Percentiles rank a stretch among this genome's conserved stretches.
These are phyloP conservation scores for Plagodis pulveraria DNA, from an alignment of 2,888 invertebrate genomes.

Conservation along the genomic window DNA sequence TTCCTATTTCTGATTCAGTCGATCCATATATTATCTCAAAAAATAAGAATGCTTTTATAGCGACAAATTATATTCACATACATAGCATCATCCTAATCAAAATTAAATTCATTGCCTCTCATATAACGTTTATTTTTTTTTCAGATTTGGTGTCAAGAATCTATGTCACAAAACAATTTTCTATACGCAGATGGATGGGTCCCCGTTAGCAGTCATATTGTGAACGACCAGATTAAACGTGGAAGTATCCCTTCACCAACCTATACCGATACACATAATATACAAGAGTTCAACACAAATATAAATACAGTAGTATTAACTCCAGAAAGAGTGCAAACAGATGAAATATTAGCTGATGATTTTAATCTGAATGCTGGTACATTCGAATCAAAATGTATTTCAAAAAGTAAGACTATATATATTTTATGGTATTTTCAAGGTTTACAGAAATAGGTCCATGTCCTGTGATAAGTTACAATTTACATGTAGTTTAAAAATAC, in stretches of 20 bases:
- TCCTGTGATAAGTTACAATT: no score
- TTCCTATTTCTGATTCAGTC: no score
- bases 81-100: no score
- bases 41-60: no score
- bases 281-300: conserved; percentile 21
- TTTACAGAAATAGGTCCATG: no score
- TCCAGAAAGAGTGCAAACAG: neutral
- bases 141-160: conserved; percentile 19
- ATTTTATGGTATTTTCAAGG: no score
- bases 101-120: neutral
- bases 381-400: no score
- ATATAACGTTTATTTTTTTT: conserved; percentile 4
- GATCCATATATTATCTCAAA: no score
- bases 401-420: no score
- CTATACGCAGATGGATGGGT: conserved; percentile 31
- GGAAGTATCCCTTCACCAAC: neutral
- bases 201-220: conserved; percentile 31
- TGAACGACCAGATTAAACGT: conserved; percentile 28
- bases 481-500: no score
- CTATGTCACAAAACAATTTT: conserved; percentile 14
- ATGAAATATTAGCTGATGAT: neutral
- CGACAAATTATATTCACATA: no score
- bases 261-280: conserved; percentile 6
- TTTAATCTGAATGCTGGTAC: no score
- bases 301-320: conserved; percentile 7